phyloP scores from a whole-genome alignment of 2,888 invertebrate species.

The Pseudeuparius sepicola region DNA sequence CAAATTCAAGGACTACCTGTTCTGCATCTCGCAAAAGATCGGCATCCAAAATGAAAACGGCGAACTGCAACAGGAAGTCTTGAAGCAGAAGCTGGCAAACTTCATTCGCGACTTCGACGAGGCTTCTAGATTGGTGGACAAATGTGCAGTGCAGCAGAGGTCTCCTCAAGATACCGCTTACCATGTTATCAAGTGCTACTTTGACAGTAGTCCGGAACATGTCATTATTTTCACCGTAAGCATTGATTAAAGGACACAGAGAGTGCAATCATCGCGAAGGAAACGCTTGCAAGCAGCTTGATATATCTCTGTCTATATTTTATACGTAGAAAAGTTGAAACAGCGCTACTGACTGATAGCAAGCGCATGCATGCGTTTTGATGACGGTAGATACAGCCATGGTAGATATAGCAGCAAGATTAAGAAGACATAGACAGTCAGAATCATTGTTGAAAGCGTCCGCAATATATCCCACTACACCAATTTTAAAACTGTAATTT shows the following conservation, averaged over 20 bases:
- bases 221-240: conserved; percentile 13
- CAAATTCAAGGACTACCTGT: conserved; percentile 17
- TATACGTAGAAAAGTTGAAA: no score
- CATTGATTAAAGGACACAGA: not conserved
- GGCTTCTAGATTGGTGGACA: conserved; percentile 9
- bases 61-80: conserved; percentile 10
- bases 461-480: no score
- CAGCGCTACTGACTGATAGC: no score
- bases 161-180: conserved; percentile 15
- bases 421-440: no score
- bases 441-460: no score
- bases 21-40: conserved; percentile 18
- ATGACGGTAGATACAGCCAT: no score
- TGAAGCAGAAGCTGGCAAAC: conserved; percentile 8
- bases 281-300: no score
- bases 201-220: conserved; percentile 3
- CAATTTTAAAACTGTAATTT: no score
- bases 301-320: no score
- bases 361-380: no score
- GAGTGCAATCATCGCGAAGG: no score
- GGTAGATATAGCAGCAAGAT: no score
- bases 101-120: conserved; percentile 11
- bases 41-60: conserved; percentile 18
- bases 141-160: conserved; percentile 12
- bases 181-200: conserved; percentile 14